Conservation (phyloP, 2,888 invertebrate species). For the Perizoma affinitatum region DNA sequence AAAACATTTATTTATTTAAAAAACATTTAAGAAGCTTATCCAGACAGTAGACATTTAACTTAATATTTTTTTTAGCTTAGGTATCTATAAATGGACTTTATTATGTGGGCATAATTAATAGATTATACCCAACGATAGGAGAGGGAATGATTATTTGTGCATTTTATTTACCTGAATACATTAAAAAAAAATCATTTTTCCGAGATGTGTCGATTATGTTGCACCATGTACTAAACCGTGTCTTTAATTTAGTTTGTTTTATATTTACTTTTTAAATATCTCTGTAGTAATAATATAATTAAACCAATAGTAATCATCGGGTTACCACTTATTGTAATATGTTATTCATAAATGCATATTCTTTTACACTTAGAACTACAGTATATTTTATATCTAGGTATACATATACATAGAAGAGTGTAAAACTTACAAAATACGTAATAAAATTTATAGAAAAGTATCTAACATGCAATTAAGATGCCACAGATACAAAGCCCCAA, state of each 20-base stretch:
- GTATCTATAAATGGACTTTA: too few species aligned
- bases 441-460: conserved; percentile 31
- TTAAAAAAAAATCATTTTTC: too few species aligned
- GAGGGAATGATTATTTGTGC: too few species aligned
- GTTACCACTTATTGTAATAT: background rate
- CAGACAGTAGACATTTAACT: conserved; percentile 6
- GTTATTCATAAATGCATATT: conserved; percentile 4
- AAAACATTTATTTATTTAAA: conserved; percentile 14
- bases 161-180: too few species aligned
- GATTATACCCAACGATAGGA: too few species aligned
- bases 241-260: too few species aligned
- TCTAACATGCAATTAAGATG: conserved; percentile 20
- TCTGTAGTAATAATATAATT: background rate
- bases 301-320: background rate
- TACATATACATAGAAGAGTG: background rate
- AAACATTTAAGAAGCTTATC: conserved; percentile 17
- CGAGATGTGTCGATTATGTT: too few species aligned
- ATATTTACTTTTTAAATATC: conserved; percentile 7
- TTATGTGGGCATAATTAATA: too few species aligned
- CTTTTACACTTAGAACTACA: conserved; percentile 3
- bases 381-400: conserved; percentile 3
- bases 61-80: background rate
- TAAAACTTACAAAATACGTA: conserved; percentile 18
- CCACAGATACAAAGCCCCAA: background rate
- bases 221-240: too few species aligned